Conservation (phyloP, 2,113 vertebrate species). For the Hucho hucho region DNA sequence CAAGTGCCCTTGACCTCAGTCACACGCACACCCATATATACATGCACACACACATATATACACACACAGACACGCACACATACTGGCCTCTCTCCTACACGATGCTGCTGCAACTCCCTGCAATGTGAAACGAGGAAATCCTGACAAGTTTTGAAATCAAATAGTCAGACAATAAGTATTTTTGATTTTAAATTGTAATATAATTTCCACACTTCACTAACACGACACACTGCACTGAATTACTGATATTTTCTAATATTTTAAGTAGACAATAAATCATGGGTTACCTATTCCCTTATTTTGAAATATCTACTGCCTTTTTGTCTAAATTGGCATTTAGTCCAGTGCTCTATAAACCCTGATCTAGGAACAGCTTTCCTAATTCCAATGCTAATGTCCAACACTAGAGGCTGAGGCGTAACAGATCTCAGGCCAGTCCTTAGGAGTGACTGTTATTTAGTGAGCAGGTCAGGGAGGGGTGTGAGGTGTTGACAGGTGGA, state of each 20-base stretch:
- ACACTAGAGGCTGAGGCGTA: too few species aligned
- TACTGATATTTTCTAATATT: too few species aligned
- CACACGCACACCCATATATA: not conserved
- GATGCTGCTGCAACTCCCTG: not conserved
- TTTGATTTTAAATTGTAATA: not conserved
- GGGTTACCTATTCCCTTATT: too few species aligned
- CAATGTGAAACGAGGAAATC: not conserved
- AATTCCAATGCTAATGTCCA: too few species aligned
- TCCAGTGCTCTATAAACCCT: too few species aligned
- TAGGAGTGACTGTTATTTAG: conserved; percentile 1
- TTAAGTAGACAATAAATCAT: too few species aligned
- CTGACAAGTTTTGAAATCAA: not conserved
- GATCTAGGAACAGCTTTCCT: too few species aligned
- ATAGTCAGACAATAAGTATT: not conserved
- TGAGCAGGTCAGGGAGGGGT: not conserved
- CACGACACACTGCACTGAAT: not conserved
- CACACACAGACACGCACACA: not conserved
- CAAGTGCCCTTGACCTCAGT: conserved; percentile 33
- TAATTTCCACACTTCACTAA: not conserved
- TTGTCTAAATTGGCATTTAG: too few species aligned
- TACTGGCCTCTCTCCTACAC: not conserved
- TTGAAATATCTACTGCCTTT: too few species aligned
- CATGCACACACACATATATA: conserved; percentile 2
- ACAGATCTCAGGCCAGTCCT: not conserved
- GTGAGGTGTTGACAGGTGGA: conserved; percentile 2